phyloP scores from a whole-genome alignment of 1,140 invertebrate genomes.

The Drosophila lowei region DNA sequence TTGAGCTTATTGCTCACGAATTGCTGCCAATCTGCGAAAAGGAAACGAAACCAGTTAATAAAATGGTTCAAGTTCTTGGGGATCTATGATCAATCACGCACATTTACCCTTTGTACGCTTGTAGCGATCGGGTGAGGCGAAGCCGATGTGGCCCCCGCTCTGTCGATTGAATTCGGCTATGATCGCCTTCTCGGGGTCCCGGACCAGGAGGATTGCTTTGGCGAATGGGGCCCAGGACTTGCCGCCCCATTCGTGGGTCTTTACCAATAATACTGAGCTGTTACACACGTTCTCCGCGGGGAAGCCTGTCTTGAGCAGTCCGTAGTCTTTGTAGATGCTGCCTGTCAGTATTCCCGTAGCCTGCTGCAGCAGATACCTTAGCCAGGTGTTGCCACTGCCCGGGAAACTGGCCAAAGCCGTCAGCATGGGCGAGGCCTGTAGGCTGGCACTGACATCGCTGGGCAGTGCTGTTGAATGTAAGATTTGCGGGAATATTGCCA shows the following conservation, averaged over 20 bases:
- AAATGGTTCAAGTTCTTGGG: too few relatives aligned
- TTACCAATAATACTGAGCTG: conserved; percentile 90
- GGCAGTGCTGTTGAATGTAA: conserved; percentile 48
- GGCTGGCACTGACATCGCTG: conserved; percentile 53
- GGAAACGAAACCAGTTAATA: not conserved
- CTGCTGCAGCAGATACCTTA: conserved; percentile 90
- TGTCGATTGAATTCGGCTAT: conserved; percentile 89
- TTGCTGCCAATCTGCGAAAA: conserved; percentile 87
- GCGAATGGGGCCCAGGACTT: conserved; percentile 85
- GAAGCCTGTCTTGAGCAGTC: conserved; percentile 89
- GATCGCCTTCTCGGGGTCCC: conserved; percentile 89
- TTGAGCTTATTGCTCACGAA: conserved; percentile 88
- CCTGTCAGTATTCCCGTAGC: conserved; percentile 90
- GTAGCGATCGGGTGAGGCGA: conserved; percentile 87
- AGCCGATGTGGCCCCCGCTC: conserved; percentile 88
- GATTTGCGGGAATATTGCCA: not conserved
- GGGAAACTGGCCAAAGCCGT: conserved; percentile 90
- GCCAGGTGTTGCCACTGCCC: conserved; percentile 92
- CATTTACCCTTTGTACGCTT: conserved; percentile 86
- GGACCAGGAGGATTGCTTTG: conserved; percentile 88
- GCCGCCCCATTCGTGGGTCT: conserved; percentile 90
- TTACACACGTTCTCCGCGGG: conserved; percentile 90
- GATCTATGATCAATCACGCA: conserved; percentile 71
- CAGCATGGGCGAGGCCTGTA: conserved; percentile 58
- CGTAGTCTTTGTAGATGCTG: conserved; percentile 91